phyloP scores from a whole-genome alignment of 2,797 vertebrate species.

The Picus viridis region DNA sequence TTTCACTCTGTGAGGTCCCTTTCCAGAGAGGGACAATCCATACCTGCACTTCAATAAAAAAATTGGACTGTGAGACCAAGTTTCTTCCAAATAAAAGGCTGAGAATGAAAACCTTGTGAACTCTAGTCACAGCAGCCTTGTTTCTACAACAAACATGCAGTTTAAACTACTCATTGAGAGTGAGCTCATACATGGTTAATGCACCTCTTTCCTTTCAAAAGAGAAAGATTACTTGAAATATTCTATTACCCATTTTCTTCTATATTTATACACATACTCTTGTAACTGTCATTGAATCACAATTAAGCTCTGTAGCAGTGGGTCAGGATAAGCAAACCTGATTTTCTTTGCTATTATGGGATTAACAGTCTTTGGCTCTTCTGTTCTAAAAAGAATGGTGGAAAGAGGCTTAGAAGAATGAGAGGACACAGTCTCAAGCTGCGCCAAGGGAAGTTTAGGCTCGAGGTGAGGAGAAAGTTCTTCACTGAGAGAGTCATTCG shows the following conservation, averaged over 20 bases:
- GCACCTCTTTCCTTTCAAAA: background rate
- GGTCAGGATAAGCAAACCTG: background rate
- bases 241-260: constrained; percentile 36
- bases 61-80: background rate
- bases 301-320: constrained; percentile 32
- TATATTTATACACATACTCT: constrained; percentile 12
- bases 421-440: too few species aligned
- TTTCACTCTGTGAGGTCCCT: background rate
- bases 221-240: background rate
- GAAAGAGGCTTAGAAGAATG: background rate
- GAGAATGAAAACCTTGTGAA: background rate
- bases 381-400: background rate
- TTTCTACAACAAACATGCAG: background rate
- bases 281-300: background rate
- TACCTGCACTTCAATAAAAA: background rate
- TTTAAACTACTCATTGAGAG: constrained; percentile 3
- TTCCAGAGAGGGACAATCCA: constrained; percentile 42
- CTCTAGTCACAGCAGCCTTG: background rate
- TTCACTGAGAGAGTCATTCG: too few species aligned
- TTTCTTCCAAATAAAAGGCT: constrained; percentile 12
- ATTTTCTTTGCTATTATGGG: constrained; percentile 10
- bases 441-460: too few species aligned
- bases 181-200: background rate
- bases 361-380: constrained; percentile 6
- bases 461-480: too few species aligned